phyloP scores from a whole-genome alignment of 2,797 vertebrate species.

The Macropus fuliginosus region DNA sequence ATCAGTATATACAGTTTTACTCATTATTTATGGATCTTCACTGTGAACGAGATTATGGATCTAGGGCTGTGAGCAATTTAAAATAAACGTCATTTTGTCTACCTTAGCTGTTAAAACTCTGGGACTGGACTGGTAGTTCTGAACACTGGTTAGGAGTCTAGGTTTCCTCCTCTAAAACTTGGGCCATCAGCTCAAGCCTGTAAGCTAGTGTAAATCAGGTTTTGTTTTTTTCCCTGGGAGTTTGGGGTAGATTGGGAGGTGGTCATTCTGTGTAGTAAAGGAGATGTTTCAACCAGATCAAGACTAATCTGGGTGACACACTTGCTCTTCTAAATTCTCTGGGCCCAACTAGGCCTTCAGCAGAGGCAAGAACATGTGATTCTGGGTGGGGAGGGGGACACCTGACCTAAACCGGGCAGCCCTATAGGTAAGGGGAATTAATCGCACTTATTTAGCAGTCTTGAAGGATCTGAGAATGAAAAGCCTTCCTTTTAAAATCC shows the following conservation, averaged over 20 bases:
- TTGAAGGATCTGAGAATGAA: not conserved
- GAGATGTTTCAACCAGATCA: not conserved
- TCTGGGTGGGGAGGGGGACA: not conserved
- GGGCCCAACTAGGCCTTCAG: not conserved
- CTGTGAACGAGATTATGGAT: constrained; percentile 23
- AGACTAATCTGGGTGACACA: not conserved
- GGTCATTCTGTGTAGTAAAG: not conserved
- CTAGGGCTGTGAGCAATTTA: constrained; percentile 15
- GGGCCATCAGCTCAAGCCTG: not conserved
- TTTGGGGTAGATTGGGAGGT: not conserved
- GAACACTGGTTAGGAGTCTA: not conserved
- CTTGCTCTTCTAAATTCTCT: not conserved
- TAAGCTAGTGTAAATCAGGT: not conserved
- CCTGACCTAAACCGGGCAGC: not conserved
- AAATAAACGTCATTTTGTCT: constrained; percentile 18
- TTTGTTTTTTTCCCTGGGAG: not conserved
- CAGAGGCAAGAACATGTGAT: not conserved
- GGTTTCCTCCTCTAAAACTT: constrained; percentile 30
- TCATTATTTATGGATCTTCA: constrained; percentile 69
- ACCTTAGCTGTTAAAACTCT: constrained; percentile 22
- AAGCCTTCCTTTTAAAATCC: not conserved
- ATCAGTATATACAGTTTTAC: constrained; percentile 70
- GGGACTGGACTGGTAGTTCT: not conserved
- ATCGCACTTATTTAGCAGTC: not conserved
- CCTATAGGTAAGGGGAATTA: not conserved